Evolutionary conservation across 2,797 vertebrate species (phyloP).

Genomic region (Mus caroli): DNA sequence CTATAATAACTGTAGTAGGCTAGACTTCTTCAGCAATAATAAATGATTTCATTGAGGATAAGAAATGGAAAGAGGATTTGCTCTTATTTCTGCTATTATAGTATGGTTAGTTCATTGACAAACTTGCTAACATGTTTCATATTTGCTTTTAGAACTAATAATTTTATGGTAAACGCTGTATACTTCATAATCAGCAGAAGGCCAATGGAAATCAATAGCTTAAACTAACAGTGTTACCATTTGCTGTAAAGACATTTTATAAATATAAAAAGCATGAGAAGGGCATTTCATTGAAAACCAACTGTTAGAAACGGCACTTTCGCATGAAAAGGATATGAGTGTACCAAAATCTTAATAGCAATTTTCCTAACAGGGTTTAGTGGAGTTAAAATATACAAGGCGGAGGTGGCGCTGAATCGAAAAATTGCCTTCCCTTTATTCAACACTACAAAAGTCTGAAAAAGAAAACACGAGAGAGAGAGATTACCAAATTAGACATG

Average conservation of each 20-base stretch:
- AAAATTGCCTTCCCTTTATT: constrained; percentile 97
- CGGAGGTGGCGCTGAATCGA: constrained; percentile 97
- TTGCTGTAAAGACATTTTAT: constrained; percentile 15
- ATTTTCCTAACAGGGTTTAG: constrained; percentile 97
- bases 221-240: constrained; percentile 15
- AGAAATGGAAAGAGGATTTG: neutral
- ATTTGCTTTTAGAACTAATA: constrained; percentile 19
- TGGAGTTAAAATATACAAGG: constrained; percentile 97
- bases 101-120: neutral
- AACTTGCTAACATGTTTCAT: neutral
- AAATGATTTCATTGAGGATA: neutral
- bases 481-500: constrained; percentile 48
- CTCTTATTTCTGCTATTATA: neutral
- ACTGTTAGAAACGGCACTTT: constrained; percentile 65
- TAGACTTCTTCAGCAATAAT: neutral
- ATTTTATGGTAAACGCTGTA: constrained; percentile 30
- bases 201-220: constrained; percentile 29
- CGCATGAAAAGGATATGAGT: constrained; percentile 97
- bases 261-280: neutral
- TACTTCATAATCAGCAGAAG: constrained; percentile 40
- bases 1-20: neutral
- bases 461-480: constrained; percentile 85
- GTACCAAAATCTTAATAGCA: constrained; percentile 98
- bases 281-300: constrained; percentile 69
- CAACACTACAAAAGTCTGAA: constrained; percentile 99